phyloP scores from a whole-genome alignment of 1,140 invertebrate species.

The Diabrotica undecimpunctata region DNA sequence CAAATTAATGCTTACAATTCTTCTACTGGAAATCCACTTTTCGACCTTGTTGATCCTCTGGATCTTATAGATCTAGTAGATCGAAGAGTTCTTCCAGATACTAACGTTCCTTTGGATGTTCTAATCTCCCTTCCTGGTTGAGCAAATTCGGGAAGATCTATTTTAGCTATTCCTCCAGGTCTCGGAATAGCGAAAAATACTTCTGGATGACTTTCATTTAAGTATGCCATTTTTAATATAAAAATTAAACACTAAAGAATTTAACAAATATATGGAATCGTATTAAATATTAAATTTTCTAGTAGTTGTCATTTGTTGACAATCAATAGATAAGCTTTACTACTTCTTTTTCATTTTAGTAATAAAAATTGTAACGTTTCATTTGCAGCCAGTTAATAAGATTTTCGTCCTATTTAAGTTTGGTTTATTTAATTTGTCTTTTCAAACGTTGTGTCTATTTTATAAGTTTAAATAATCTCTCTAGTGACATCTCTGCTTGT shows the following conservation, averaged over 20 bases:
- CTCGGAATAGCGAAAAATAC: constrained; percentile 19
- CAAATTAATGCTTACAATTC: constrained; percentile 9
- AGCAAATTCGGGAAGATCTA: background rate
- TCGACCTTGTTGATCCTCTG: constrained; percentile 1
- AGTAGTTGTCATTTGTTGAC: too few relatives aligned
- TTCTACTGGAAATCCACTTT: background rate
- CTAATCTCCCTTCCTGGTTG: background rate
- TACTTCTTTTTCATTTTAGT: too few relatives aligned
- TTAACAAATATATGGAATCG: background rate
- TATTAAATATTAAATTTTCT: too few relatives aligned
- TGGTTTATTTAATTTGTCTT: too few relatives aligned
- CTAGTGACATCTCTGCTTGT: too few relatives aligned
- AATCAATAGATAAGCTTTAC: too few relatives aligned
- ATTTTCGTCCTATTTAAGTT: too few relatives aligned
- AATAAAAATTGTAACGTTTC: too few relatives aligned
- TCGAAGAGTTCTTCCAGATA: background rate
- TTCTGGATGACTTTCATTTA: constrained; percentile 21
- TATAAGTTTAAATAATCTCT: too few relatives aligned
- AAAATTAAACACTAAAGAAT: background rate
- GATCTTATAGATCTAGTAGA: constrained; percentile 1
- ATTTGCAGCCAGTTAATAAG: too few relatives aligned
- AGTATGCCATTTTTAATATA: constrained; percentile 10
- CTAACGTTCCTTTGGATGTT: background rate
- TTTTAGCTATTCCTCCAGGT: constrained; percentile 26
- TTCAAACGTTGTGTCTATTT: too few relatives aligned